Conservation (phyloP, 2,797 vertebrate species). For the Arctocebus calabarensis region DNA sequence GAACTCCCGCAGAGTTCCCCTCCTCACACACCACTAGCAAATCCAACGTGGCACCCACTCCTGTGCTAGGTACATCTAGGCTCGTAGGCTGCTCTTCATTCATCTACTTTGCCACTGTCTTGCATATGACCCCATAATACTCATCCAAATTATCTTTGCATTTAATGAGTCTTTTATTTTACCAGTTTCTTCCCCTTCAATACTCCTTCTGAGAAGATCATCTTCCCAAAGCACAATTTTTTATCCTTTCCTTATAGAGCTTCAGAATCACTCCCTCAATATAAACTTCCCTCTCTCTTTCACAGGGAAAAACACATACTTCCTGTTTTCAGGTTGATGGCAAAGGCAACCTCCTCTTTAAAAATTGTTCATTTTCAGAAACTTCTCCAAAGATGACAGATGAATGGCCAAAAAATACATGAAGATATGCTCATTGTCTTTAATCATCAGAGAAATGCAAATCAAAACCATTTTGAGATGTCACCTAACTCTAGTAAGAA, state of each 20-base stretch:
- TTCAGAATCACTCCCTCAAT: not conserved
- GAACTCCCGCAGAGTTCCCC: fast-evolving
- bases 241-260: no score
- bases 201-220: not conserved
- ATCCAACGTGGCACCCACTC: no score
- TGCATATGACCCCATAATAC: not conserved
- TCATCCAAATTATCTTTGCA: not conserved
- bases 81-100: no score
- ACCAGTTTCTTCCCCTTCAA: not conserved
- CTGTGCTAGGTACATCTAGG: no score
- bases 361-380: not conserved
- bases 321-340: not conserved
- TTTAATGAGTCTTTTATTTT: not conserved
- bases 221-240: not conserved
- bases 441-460: no score
- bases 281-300: not conserved
- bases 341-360: not conserved
- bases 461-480: no score
- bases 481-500: no score
- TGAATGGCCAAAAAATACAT: no score
- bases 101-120: fast-evolving
- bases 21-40: not conserved
- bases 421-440: no score
- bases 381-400: no score
- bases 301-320: not conserved